Evolutionary conservation across 2,113 vertebrate species (phyloP).

Genomic region (Anas platyrhynchos): DNA sequence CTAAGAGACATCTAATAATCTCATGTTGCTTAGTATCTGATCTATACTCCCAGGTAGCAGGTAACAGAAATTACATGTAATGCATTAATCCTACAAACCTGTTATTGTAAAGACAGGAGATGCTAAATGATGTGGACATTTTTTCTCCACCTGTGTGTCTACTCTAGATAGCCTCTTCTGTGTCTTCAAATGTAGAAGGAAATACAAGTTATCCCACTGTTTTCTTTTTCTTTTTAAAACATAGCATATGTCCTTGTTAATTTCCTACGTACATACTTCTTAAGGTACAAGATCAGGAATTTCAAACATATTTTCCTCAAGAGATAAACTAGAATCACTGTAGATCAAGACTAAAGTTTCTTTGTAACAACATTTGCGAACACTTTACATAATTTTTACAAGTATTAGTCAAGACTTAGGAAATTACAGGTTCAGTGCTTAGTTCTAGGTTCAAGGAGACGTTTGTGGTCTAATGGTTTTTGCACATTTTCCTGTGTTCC

Average conservation of each 20-base stretch:
- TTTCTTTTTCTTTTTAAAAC: neutral
- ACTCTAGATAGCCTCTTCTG: neutral
- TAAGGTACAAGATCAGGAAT: neutral
- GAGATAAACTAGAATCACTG: neutral
- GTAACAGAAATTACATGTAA: neutral
- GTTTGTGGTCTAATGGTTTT: neutral
- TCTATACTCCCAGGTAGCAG: neutral
- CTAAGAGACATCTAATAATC: neutral
- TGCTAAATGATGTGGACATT: neutral
- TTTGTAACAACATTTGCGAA: neutral
- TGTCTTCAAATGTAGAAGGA: neutral
- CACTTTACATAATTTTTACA: neutral
- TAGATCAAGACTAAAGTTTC: neutral
- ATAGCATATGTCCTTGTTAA: neutral
- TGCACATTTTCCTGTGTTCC: neutral
- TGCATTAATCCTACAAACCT: neutral
- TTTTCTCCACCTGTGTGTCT: neutral
- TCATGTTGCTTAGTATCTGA: neutral
- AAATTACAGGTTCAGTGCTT: neutral
- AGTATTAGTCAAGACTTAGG: neutral
- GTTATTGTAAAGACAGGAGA: neutral
- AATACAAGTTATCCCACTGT: neutral
- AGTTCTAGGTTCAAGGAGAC: neutral
- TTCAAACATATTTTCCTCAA: too few species aligned
- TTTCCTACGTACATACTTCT: neutral